Conservation (phyloP, 2,888 invertebrate species). For the Tribolium freemani region DNA sequence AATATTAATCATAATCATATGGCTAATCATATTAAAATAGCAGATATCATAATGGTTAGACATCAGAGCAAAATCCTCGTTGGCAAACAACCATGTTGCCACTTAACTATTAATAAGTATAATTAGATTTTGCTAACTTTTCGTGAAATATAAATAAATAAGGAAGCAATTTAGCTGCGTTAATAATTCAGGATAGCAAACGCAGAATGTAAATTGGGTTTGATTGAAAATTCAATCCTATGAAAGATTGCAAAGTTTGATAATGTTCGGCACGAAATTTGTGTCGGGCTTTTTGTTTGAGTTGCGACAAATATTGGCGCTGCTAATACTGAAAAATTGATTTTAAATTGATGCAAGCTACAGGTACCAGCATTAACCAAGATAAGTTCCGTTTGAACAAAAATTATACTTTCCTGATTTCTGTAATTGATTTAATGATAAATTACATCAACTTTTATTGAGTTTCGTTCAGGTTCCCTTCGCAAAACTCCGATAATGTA, state of each 20-base stretch:
- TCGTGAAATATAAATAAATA: constrained; percentile 41
- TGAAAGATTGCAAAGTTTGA: constrained; percentile 39
- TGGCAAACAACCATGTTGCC: not conserved
- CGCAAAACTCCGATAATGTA: constrained; percentile 15
- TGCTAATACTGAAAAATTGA: constrained; percentile 48
- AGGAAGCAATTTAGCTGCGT: constrained; percentile 39
- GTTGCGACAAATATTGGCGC: constrained; percentile 44
- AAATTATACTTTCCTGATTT: constrained; percentile 31
- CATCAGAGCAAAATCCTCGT: not conserved
- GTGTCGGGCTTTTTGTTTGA: constrained; percentile 44
- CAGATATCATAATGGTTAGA: not conserved
- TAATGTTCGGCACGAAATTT: constrained; percentile 31
- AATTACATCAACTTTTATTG: constrained; percentile 20
- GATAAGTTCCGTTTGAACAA: constrained; percentile 25
- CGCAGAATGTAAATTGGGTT: constrained; percentile 37
- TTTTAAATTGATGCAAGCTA: constrained; percentile 46
- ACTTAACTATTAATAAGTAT: constrained; percentile 26
- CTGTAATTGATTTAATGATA: constrained; percentile 29
- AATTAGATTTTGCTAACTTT: constrained; percentile 29
- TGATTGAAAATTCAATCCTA: constrained; percentile 42
- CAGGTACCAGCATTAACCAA: constrained; percentile 46
- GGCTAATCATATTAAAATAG: not conserved
- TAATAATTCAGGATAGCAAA: constrained; percentile 39
- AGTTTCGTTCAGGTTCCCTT: constrained; percentile 14
- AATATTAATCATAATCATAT: too few relatives aligned